Conservation (phyloP, 2,888 invertebrate genomes). For the Notodonta ziczac region DNA sequence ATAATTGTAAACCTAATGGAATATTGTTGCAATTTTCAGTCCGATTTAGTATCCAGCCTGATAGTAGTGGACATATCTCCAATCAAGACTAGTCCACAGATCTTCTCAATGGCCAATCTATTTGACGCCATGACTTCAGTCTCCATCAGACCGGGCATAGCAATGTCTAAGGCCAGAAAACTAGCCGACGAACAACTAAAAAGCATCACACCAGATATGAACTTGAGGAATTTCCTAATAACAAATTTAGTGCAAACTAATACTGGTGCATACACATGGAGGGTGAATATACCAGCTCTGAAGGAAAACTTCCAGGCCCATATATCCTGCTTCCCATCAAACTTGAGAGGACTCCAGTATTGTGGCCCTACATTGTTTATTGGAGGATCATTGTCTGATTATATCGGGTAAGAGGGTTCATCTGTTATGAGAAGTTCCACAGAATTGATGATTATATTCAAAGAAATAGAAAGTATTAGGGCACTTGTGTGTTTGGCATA, state of each 20-base stretch:
- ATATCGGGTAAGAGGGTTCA: slow-evolving; percentile 86
- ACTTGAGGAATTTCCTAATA: slow-evolving; percentile 90
- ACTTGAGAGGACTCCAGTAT: slow-evolving; percentile 77
- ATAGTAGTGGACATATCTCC: slow-evolving; percentile 90
- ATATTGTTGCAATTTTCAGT: slow-evolving; percentile 66
- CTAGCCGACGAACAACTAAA: slow-evolving; percentile 86
- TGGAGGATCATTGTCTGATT: slow-evolving; percentile 93
- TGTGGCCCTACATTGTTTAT: slow-evolving; percentile 92
- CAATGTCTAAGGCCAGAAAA: slow-evolving; percentile 89
- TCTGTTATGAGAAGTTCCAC: background rate
- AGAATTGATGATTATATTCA: background rate
- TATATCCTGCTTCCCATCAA: slow-evolving; percentile 87
- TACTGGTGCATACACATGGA: slow-evolving; percentile 88
- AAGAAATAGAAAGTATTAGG: too few relatives aligned
- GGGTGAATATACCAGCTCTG: slow-evolving; percentile 91
- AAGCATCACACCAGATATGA: slow-evolving; percentile 81
- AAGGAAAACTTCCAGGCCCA: slow-evolving; percentile 86
- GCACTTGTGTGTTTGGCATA: too few relatives aligned
- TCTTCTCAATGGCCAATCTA: slow-evolving; percentile 85
- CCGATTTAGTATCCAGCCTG: slow-evolving; percentile 86
- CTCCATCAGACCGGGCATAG: slow-evolving; percentile 84
- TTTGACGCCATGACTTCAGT: slow-evolving; percentile 88
- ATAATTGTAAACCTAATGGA: background rate
- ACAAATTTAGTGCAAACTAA: slow-evolving; percentile 92
- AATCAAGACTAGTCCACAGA: slow-evolving; percentile 85